Percentiles rank a stretch among this genome's conserved stretches.
phyloP scores from a whole-genome alignment of 2,797 vertebrate genomes.

The Melanotaenia maccullochi region DNA sequence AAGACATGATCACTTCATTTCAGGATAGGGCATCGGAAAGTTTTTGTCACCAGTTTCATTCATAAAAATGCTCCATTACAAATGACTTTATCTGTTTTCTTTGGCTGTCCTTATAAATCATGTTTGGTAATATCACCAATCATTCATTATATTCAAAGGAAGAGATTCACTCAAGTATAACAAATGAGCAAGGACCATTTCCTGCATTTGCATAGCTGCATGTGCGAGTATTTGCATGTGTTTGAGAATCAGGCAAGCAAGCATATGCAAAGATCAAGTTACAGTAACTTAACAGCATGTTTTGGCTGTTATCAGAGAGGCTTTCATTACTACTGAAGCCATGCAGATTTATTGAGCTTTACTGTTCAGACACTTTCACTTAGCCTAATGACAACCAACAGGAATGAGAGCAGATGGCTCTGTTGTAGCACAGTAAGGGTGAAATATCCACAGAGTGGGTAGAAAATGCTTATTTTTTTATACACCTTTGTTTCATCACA shows the following conservation, averaged over 20 bases:
- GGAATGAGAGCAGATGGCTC: constrained; percentile 67
- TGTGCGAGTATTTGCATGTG: constrained; percentile 44
- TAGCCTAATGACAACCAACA: constrained; percentile 71
- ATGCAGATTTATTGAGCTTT: constrained; percentile 72
- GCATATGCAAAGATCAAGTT: constrained; percentile 42
- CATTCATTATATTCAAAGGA: constrained; percentile 15
- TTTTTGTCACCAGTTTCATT: neutral
- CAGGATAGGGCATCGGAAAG: neutral
- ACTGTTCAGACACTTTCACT: constrained; percentile 63
- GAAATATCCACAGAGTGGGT: constrained; percentile 32
- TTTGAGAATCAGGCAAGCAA: constrained; percentile 33
- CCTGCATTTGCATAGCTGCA: constrained; percentile 30
- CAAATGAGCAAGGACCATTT: constrained; percentile 25
- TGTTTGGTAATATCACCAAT: neutral
- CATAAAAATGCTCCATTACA: neutral
- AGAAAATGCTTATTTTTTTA: constrained; percentile 13
- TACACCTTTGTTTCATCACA: constrained; percentile 32
- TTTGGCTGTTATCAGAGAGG: constrained; percentile 41
- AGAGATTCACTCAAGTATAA: constrained; percentile 10
- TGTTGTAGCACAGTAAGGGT: constrained; percentile 38
- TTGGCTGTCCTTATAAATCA: neutral
- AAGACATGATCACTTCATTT: neutral
- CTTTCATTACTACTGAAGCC: constrained; percentile 58
- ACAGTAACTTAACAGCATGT: constrained; percentile 45
- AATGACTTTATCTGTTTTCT: neutral